Evolutionary conservation across 2,888 invertebrate species (phyloP).

Genomic region (Tortricodes alternella): DNA sequence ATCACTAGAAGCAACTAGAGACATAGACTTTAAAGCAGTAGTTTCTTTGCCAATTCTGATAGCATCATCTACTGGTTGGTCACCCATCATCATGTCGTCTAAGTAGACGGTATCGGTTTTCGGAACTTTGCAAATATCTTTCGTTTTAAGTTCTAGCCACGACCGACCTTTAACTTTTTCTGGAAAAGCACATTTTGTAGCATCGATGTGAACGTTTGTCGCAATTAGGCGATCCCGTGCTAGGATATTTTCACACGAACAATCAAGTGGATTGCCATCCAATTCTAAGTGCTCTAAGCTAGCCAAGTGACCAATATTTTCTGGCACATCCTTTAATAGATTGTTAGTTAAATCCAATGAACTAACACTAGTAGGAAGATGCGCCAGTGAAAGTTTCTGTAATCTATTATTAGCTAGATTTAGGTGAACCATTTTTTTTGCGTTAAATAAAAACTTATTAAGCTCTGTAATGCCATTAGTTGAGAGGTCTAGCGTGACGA

Average conservation of each 20-base stretch:
- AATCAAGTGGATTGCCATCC: slow-evolving; percentile 86
- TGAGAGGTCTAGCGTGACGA: slow-evolving; percentile 85
- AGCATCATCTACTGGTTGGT: slow-evolving; percentile 77
- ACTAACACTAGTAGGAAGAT: slow-evolving; percentile 83
- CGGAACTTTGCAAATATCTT: slow-evolving; percentile 77
- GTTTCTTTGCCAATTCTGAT: slow-evolving; percentile 63
- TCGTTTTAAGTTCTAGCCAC: slow-evolving; percentile 83
- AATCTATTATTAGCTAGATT: slow-evolving; percentile 85
- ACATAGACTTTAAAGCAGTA: slow-evolving; percentile 66
- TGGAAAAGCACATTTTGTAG: slow-evolving; percentile 82
- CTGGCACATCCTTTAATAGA: slow-evolving; percentile 82
- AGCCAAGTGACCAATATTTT: slow-evolving; percentile 79
- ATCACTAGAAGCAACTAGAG: slow-evolving; percentile 59
- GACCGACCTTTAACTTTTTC: slow-evolving; percentile 73
- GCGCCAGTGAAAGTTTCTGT: slow-evolving; percentile 73
- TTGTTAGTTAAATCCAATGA: slow-evolving; percentile 85
- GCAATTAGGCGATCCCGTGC: slow-evolving; percentile 84
- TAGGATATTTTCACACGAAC: slow-evolving; percentile 86
- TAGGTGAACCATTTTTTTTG: slow-evolving; percentile 82
- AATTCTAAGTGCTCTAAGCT: slow-evolving; percentile 85
- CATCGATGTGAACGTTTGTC: slow-evolving; percentile 79
- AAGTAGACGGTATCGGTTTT: slow-evolving; percentile 62
- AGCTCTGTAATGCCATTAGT: slow-evolving; percentile 83
- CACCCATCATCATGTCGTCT: slow-evolving; percentile 86
- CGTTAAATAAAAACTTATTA: slow-evolving; percentile 81